Percentiles rank a stretch among this genome's conserved stretches.
Evolutionary conservation across 2,888 invertebrate species (phyloP).

Genomic region (Sphecodes monilicornis): DNA sequence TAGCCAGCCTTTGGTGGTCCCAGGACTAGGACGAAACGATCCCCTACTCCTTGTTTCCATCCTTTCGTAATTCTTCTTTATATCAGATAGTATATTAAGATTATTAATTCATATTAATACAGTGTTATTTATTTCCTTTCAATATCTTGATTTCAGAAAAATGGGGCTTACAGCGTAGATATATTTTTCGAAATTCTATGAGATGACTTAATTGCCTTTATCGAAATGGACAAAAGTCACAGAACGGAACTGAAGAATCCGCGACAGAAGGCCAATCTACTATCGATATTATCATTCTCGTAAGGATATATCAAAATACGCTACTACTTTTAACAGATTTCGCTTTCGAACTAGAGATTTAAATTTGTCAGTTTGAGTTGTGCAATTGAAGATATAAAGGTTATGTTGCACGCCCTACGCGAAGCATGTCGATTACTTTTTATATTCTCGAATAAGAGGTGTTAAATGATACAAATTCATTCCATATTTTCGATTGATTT

Average conservation of each 20-base stretch:
- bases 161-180: conserved; percentile 3
- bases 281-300: conserved; percentile 89
- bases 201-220: conserved; percentile 19
- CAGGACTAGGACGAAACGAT: no score
- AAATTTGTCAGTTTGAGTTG: no score
- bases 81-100: no score
- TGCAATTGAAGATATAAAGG: no score
- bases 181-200: not conserved
- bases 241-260: conserved; percentile 86
- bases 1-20: no score
- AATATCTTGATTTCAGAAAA: conserved; percentile 13
- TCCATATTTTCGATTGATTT: no score
- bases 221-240: conserved; percentile 85
- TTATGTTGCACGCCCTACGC: no score
- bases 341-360: not conserved
- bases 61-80: no score
- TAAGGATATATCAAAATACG: conserved; percentile 82
- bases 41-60: no score
- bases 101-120: not conserved
- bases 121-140: not conserved
- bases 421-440: no score
- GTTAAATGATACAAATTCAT: no score
- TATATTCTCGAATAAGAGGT: no score
- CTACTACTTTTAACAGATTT: not conserved
- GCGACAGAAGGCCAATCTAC: conserved; percentile 88